Percentiles rank a stretch among this genome's conserved stretches.
These are phyloP conservation scores for Ancistrus triradiatus DNA, from an alignment of 2,113 vertebrate species.

Conservation along the genomic window DNA sequence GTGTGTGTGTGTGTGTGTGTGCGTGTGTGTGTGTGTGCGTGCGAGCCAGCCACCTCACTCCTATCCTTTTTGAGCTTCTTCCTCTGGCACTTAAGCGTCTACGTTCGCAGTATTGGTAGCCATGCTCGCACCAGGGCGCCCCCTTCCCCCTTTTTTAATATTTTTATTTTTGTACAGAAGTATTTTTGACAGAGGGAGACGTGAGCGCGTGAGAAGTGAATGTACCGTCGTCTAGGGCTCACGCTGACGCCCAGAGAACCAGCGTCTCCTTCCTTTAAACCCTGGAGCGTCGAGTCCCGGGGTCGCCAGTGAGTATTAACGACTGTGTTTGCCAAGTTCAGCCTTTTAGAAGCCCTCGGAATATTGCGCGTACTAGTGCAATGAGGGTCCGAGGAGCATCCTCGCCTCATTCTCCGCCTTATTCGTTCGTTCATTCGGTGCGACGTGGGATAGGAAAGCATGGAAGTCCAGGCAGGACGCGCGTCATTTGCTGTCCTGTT, in stretches of 20 bases:
- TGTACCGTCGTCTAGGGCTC: slow-evolving; percentile 70
- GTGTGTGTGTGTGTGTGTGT: slow-evolving; percentile 5
- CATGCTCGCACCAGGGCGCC: slow-evolving; percentile 53
- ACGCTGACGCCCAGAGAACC: slow-evolving; percentile 30
- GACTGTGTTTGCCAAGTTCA: slow-evolving; percentile 36
- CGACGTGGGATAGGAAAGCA: background rate
- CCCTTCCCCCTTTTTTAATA: slow-evolving; percentile 35
- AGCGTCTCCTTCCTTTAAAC: slow-evolving; percentile 13
- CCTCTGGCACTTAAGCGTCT: background rate
- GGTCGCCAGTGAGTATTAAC: slow-evolving; percentile 35
- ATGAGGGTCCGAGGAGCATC: slow-evolving; percentile 31
- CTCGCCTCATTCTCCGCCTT: slow-evolving; percentile 3
- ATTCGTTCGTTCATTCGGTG: background rate
- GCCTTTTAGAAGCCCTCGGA: slow-evolving; percentile 30
- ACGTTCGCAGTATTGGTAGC: slow-evolving; percentile 53
- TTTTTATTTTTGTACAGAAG: slow-evolving; percentile 61
- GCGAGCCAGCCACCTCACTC: slow-evolving; percentile 31
- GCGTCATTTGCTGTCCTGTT: too few species aligned
- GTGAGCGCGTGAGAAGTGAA: slow-evolving; percentile 62
- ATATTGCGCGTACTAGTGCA: slow-evolving; percentile 42
- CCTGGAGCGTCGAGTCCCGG: background rate
- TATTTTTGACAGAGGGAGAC: slow-evolving; percentile 52
- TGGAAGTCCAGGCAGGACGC: background rate
- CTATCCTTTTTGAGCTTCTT: slow-evolving; percentile 6
- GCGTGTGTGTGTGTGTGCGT: slow-evolving; percentile 33